Evolutionary conservation across 2,797 vertebrate genomes (phyloP).

Genomic region (Hybognathus amarus): DNA sequence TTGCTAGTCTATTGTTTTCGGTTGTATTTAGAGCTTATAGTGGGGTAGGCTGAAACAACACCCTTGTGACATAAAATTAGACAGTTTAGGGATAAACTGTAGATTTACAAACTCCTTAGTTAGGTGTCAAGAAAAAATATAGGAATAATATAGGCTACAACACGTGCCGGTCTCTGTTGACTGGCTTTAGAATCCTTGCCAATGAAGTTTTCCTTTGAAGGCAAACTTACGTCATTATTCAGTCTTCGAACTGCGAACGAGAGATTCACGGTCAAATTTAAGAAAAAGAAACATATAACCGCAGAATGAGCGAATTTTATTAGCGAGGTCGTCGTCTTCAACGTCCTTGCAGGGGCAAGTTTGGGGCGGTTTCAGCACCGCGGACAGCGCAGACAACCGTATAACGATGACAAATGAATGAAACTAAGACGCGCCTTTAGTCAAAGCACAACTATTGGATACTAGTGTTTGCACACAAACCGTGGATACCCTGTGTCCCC

Average conservation of each 20-base stretch:
- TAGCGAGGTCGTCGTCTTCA: not conserved
- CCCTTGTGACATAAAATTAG: not conserved
- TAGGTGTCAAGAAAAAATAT: not conserved
- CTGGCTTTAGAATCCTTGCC: not conserved
- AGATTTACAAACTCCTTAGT: not conserved
- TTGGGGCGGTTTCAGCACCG: constrained; percentile 76
- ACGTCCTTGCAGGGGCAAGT: constrained; percentile 44
- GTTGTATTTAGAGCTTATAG: constrained; percentile 1
- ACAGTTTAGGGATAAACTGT: not conserved
- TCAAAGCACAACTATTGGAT: constrained; percentile 27
- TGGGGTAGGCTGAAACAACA: not conserved
- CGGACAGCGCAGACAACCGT: constrained; percentile 75
- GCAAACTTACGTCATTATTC: constrained; percentile 16
- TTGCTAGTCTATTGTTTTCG: not conserved
- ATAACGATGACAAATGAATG: not conserved
- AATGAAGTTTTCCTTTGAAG: not conserved
- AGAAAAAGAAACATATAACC: not conserved
- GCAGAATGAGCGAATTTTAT: not conserved
- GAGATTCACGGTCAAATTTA: not conserved
- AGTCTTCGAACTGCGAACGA: not conserved
- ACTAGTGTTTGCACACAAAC: not conserved
- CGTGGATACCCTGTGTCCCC: not conserved
- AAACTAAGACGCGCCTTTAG: constrained; percentile 50
- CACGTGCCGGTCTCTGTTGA: not conserved
- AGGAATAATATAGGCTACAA: no score